Conservation (phyloP, 2,113 vertebrate species). For the Danionella cerebrum region DNA sequence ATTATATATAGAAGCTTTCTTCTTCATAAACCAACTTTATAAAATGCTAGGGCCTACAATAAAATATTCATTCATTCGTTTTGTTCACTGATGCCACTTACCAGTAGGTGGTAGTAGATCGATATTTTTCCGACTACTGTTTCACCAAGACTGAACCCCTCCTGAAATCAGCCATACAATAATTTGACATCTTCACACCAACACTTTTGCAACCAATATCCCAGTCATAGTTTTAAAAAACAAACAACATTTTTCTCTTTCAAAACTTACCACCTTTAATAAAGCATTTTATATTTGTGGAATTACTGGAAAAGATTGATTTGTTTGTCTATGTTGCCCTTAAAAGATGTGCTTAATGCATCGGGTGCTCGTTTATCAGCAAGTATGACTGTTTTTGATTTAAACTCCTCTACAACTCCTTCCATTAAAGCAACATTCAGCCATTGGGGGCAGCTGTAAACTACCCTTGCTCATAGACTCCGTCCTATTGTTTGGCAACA, state of each 20-base stretch:
- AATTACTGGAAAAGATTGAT: neutral
- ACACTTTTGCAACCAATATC: neutral
- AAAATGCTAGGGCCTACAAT: too few species aligned
- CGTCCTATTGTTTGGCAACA: slow-evolving; percentile 44
- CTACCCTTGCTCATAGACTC: neutral
- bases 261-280: too few species aligned
- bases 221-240: too few species aligned
- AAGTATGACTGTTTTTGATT: neutral
- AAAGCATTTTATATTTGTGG: too few species aligned
- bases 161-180: neutral
- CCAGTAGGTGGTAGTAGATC: slow-evolving; percentile 37
- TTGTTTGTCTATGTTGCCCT: neutral
- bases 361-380: neutral
- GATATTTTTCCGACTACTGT: slow-evolving; percentile 1
- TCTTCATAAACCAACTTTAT: too few species aligned
- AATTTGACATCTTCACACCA: neutral
- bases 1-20: too few species aligned
- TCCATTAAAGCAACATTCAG: neutral
- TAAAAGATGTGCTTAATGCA: neutral
- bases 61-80: too few species aligned
- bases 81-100: neutral
- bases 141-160: neutral
- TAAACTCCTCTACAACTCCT: neutral
- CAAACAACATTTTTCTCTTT: too few species aligned
- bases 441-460: neutral